phyloP scores from a whole-genome alignment of 2,113 vertebrate species.

The Noctilio leporinus region DNA sequence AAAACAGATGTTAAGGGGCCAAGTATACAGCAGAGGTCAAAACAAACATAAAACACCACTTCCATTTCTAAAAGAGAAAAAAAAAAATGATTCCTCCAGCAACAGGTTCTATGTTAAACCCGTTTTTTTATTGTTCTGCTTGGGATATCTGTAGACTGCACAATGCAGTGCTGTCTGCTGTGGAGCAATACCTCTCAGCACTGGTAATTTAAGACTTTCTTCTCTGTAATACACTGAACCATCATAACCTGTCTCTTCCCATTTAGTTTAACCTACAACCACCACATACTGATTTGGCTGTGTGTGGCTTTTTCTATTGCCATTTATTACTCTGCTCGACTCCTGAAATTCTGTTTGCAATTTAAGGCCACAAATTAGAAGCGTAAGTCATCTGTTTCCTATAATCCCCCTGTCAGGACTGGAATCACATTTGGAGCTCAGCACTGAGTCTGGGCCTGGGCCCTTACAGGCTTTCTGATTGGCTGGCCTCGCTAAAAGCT shows the following conservation, averaged over 20 bases:
- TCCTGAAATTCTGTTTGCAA: constrained; percentile 99
- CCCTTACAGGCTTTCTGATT: constrained; percentile 80
- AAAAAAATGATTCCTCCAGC: constrained; percentile 74
- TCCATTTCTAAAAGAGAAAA: constrained; percentile 70
- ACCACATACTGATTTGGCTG: constrained; percentile 87
- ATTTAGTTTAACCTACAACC: constrained; percentile 92
- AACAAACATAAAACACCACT: constrained; percentile 82
- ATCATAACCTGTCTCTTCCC: constrained; percentile 92
- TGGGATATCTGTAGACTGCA: constrained; percentile 83
- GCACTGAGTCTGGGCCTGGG: constrained; percentile 79
- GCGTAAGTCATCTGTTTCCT: constrained; percentile 99
- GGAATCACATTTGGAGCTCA: constrained; percentile 89
- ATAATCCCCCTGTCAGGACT: constrained; percentile 96
- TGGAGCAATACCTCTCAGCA: constrained; percentile 85
- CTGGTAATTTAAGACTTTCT: constrained; percentile 90
- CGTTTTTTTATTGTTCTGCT: constrained; percentile 84
- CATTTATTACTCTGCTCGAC: constrained; percentile 94
- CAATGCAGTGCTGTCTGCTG: constrained; percentile 82
- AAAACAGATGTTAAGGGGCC: constrained; percentile 86
- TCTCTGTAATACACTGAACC: constrained; percentile 89
- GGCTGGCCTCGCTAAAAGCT: constrained; percentile 77
- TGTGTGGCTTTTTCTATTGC: constrained; percentile 90
- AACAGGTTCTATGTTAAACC: constrained; percentile 85
- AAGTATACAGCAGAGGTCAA: constrained; percentile 82
- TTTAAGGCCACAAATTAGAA: constrained; percentile 99